Evolutionary conservation across 2,797 vertebrate species (phyloP).

Genomic region (Phrynocephalus forsythii): DNA sequence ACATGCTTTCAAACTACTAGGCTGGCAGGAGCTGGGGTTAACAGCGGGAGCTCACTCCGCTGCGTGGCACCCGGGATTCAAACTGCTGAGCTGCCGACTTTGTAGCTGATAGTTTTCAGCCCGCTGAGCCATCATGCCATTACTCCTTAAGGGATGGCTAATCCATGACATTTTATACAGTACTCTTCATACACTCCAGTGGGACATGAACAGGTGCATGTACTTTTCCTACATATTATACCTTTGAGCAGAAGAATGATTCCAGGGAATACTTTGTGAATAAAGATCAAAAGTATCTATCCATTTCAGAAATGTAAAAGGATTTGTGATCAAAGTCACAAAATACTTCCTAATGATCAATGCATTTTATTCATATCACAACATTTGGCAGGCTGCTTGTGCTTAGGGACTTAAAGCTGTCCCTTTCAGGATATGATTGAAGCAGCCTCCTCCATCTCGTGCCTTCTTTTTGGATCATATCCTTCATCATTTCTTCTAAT

Average conservation of each 20-base stretch:
- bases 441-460: background rate
- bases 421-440: too few relatives aligned
- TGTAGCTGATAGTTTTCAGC: too few relatives aligned
- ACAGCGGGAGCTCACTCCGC: too few relatives aligned
- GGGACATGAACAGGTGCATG: background rate
- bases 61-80: too few relatives aligned
- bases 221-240: background rate
- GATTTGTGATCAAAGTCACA: background rate
- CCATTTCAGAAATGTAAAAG: background rate
- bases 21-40: too few relatives aligned
- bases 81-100: too few relatives aligned
- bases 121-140: too few relatives aligned
- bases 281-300: background rate
- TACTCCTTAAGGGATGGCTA: too few relatives aligned
- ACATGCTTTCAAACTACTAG: too few relatives aligned
- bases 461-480: background rate
- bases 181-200: too few relatives aligned
- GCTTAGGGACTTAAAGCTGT: background rate
- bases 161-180: too few relatives aligned
- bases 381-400: background rate
- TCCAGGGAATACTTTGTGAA: background rate
- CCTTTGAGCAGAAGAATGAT: background rate
- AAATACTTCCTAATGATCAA: background rate
- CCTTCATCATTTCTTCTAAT: background rate
- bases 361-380: background rate